Conservation (phyloP, 2,113 vertebrate genomes). For the Cyphomyrus plagiostoma region DNA sequence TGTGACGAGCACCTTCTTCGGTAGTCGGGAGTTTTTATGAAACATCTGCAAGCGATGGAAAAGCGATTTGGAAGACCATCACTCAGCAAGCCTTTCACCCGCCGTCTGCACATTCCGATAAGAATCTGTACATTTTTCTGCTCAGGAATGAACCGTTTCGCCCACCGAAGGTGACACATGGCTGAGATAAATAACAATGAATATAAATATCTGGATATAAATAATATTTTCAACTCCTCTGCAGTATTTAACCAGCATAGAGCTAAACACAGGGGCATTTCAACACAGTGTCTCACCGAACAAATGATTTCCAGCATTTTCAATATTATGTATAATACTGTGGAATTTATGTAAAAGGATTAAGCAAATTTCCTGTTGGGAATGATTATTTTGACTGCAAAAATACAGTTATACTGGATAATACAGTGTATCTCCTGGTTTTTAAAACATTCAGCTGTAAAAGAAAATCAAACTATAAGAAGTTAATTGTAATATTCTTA, state of each 20-base stretch:
- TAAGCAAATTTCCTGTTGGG: not conserved
- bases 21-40: not conserved
- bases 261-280: not conserved
- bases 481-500: not conserved
- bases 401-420: not conserved
- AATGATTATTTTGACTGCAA: not conserved
- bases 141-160: not conserved
- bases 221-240: not conserved
- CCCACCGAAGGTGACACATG: not conserved
- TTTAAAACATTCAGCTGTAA: not conserved
- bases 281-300: not conserved
- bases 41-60: conserved; percentile 10
- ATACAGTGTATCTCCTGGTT: not conserved
- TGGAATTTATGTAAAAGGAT: not conserved
- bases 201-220: not conserved
- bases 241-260: not conserved
- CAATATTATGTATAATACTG: not conserved
- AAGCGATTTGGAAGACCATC: not conserved
- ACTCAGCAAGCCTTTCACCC: not conserved
- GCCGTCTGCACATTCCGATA: not conserved
- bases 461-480: not conserved
- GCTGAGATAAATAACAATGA: not conserved
- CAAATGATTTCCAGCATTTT: not conserved
- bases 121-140: not conserved
- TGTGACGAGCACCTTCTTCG: not conserved